Base-by-base conservation (phyloP, 2,113 vertebrate genomes). In the Antennarius striatus region DNA sequence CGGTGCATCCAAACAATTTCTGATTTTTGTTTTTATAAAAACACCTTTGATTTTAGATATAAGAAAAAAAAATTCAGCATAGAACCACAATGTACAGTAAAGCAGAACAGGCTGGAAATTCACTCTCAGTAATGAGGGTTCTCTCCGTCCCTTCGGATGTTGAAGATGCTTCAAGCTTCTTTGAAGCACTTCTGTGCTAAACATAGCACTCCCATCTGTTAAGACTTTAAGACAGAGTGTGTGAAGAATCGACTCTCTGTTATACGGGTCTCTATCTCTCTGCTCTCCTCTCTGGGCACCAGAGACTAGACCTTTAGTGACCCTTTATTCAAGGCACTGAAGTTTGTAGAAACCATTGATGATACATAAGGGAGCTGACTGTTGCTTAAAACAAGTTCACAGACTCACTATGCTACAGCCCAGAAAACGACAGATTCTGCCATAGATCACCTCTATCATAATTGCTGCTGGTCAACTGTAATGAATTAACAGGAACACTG, bases 191-290 rank as follows among this genome's bases (percentile, higher is more conserved):
- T 69, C 43, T 58, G 64, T 79, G 70, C 87, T 87, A 86, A 84
- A 84, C 70, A 80, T 81, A 80, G 77, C 64, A 13, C 61, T 54
- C 62, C 64, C 77, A 77, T 86, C 81, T 84, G 83, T 81, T 81
- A 59, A 77, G 77, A 79, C 75, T 63, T 84, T 42, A 61, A 75
- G 80, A 75, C 71, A 65, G 55, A 67, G 72, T 59, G 56, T 81
- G 72, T 70, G 62, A 79, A 57, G 51, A 82, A 79, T 82, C 62
- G 46, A 71, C 81, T 81, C 30, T 7, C 39, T 30, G 72, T 71
- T 75, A 79, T 87, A 81, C 82, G 58, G 74, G 74, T 75, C 81
- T 86, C 61, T 51, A 52, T 82, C 63, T 71, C 49, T 47, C 46
- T 68, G 50, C 61, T 70, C 57, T 55, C 49, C 54, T 74, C 70